Conservation (phyloP, 1,140 invertebrate genomes). For the Drosophila watanabei region DNA sequence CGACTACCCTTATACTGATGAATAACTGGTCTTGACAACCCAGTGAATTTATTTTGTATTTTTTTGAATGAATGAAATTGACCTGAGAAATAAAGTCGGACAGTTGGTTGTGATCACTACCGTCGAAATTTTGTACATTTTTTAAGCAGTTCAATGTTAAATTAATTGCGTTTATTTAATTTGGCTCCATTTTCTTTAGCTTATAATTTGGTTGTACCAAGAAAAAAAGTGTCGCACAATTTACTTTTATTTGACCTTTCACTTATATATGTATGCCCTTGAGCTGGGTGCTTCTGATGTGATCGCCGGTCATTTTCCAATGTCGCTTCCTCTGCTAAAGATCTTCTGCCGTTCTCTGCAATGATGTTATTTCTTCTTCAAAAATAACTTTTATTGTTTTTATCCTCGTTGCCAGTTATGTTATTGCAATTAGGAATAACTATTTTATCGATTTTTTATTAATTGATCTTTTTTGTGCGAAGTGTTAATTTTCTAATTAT, state of each 20-base stretch:
- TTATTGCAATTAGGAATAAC: background rate
- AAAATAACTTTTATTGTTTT: slow-evolving; percentile 3
- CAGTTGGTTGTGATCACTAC: background rate
- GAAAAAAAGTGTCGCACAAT: background rate
- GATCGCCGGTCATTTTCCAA: no score
- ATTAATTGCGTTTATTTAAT: background rate
- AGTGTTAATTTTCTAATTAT: no score
- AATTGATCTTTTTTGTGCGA: no score
- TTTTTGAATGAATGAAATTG: background rate
- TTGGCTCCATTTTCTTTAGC: background rate
- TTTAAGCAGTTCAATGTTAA: background rate
- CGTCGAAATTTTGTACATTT: background rate
- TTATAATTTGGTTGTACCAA: background rate
- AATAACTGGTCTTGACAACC: background rate
- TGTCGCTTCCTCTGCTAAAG: background rate
- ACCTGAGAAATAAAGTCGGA: background rate
- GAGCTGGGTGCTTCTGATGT: no score
- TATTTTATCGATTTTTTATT: no score
- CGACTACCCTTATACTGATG: background rate
- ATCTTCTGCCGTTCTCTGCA: background rate
- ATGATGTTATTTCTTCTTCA: background rate
- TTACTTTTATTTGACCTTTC: background rate
- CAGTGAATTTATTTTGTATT: background rate
- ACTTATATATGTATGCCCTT: no score
- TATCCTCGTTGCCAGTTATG: background rate